Conservation (phyloP, 2,888 invertebrate genomes). For the Harpalus rufipes region DNA sequence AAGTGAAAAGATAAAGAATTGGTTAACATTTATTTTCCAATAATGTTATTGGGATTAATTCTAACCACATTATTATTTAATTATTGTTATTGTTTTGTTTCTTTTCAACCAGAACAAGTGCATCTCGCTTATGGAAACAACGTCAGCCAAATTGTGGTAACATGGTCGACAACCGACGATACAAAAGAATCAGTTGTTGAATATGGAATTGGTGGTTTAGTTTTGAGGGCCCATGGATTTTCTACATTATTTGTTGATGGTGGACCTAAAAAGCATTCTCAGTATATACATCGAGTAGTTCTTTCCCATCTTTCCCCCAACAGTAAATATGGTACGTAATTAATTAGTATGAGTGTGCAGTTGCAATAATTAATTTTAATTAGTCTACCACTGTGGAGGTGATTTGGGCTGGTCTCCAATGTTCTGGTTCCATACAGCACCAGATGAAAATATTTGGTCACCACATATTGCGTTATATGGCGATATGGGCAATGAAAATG, state of each 20-base stretch:
- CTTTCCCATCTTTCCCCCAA: conserved; percentile 82
- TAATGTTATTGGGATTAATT: conserved; percentile 11
- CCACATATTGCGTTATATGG: conserved; percentile 93
- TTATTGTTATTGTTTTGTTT: conserved; percentile 70
- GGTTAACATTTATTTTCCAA: not conserved
- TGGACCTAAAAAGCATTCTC: conserved; percentile 81
- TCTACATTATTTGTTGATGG: conserved; percentile 86
- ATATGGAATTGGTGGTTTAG: conserved; percentile 84
- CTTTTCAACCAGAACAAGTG: conserved; percentile 84
- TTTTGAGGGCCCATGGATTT: conserved; percentile 79
- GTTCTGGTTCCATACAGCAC: conserved; percentile 88
- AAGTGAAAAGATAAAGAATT: not conserved
- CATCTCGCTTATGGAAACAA: conserved; percentile 84
- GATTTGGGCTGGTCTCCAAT: conserved; percentile 88
- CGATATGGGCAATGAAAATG: conserved; percentile 96
- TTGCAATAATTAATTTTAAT: conserved; percentile 47
- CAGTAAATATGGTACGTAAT: conserved; percentile 81
- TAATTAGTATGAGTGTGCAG: conserved; percentile 31
- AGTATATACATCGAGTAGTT: conserved; percentile 89
- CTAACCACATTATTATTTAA: conserved; percentile 69
- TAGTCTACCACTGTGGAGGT: conserved; percentile 91
- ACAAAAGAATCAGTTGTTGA: conserved; percentile 85
- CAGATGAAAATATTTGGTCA: conserved; percentile 84
- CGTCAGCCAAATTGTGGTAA: conserved; percentile 85
- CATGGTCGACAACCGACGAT: conserved; percentile 89